Conservation (phyloP, 2,888 invertebrate species). For the Spisula solida region DNA sequence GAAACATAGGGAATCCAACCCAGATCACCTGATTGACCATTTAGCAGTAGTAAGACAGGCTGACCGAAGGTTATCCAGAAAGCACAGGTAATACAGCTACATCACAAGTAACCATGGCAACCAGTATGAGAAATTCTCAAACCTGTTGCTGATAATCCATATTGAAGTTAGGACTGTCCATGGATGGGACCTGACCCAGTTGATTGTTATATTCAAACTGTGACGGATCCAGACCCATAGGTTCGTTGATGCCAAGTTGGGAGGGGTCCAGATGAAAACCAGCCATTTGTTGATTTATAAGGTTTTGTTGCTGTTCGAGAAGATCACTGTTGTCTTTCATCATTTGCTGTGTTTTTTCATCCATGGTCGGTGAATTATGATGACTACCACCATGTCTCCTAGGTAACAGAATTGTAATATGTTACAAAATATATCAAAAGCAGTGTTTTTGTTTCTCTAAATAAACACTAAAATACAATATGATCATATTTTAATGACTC, state of each 20-base stretch:
- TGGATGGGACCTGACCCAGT: slow-evolving; percentile 85
- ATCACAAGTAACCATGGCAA: too few relatives aligned
- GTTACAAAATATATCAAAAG: neutral
- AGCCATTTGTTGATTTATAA: slow-evolving; percentile 75
- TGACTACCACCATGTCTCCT: slow-evolving; percentile 91
- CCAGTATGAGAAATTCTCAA: neutral
- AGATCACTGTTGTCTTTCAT: slow-evolving; percentile 77
- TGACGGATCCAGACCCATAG: slow-evolving; percentile 86
- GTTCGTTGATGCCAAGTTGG: slow-evolving; percentile 81
- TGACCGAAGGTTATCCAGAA: too few relatives aligned
- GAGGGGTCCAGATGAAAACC: slow-evolving; percentile 85
- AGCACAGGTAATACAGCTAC: too few relatives aligned
- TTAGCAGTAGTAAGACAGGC: too few relatives aligned
- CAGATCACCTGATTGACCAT: too few relatives aligned
- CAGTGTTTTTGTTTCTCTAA: too few relatives aligned
- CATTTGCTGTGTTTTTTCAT: slow-evolving; percentile 87
- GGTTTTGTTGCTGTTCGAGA: slow-evolving; percentile 75
- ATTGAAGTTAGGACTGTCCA: slow-evolving; percentile 87
- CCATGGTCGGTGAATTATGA: slow-evolving; percentile 96
- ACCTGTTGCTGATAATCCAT: slow-evolving; percentile 87
- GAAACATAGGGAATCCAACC: too few relatives aligned
- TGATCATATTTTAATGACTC: too few relatives aligned
- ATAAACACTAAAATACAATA: too few relatives aligned
- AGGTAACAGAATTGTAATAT: slow-evolving; percentile 4
- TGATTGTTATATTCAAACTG: slow-evolving; percentile 86